These are phyloP conservation scores for Pagrus major DNA, from an alignment of 2,113 vertebrate genomes.

Conservation along the genomic window DNA sequence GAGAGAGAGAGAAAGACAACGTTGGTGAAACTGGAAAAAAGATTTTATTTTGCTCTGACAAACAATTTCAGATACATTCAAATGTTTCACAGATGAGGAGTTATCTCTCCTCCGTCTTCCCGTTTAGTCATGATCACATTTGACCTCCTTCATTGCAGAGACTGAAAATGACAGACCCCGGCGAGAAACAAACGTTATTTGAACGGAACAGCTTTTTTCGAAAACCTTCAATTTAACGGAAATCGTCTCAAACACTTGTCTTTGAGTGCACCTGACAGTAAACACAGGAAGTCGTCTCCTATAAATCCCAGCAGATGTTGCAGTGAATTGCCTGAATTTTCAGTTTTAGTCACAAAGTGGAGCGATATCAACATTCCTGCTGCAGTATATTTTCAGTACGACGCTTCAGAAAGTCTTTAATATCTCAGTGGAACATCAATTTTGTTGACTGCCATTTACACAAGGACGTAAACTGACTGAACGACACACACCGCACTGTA, in stretches of 20 bases:
- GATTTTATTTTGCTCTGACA: too few relatives aligned
- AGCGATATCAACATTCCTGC: slow-evolving; percentile 4
- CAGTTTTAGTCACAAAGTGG: slow-evolving; percentile 7
- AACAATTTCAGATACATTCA: too few relatives aligned
- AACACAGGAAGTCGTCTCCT: neutral
- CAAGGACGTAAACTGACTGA: slow-evolving; percentile 8
- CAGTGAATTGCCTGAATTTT: neutral
- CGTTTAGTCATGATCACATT: too few relatives aligned
- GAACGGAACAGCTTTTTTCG: neutral
- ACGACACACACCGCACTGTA: neutral
- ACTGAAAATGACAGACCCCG: neutral
- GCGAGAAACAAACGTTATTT: too few relatives aligned
- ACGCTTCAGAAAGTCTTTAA: slow-evolving; percentile 31
- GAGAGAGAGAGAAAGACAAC: too few relatives aligned
- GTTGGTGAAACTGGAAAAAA: too few relatives aligned
- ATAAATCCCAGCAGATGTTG: neutral
- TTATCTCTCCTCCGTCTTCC: too few relatives aligned
- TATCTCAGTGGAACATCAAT: slow-evolving; percentile 13
- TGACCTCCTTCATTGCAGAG: too few relatives aligned
- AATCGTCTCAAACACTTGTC: slow-evolving; percentile 3
- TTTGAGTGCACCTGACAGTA: neutral
- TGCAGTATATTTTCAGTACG: neutral
- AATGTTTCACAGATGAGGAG: too few relatives aligned
- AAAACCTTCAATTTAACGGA: neutral
- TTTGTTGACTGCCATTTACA: slow-evolving; percentile 44